Base-by-base conservation (phyloP, 30 jellyfish, hydroid and myxozoan species). In the Hydra vulgaris region DNA sequence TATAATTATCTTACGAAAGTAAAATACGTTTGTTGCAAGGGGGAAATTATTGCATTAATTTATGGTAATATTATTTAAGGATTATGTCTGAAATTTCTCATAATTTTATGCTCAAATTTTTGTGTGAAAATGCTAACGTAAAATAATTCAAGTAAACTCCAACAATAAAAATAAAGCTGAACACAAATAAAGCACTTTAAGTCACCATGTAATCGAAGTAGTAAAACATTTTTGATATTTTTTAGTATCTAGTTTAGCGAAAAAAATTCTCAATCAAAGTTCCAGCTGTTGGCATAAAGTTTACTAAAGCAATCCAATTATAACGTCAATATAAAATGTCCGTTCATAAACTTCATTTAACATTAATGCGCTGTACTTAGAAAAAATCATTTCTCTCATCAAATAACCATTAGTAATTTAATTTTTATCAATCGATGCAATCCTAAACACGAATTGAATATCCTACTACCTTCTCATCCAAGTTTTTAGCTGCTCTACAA, bases 301-400 rank as follows among this genome's bases (percentile, higher is more conserved):
- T 90, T 93, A 87, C 68, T 88, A 87, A 26, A 93, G 82, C 24
- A 93, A 55, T 0, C 99, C 99, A 55, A 88, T 78, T 20, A 93
- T 82, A 68, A 93, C 87, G 66, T 93, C 99, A 55, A 96, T 93
- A 76, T 84, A 74, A 23, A 93, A 24, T 5, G 99, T 86, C 23
- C 99, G 71, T 81, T 93, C 99, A 53, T 93, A 96, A 16, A 89
- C 99, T 55, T 93, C 99, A 79, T 93, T 96, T 55, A 93, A 74
- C 88, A 93, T 81, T 0, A 93, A 69, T 17, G 70, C 89, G 70
- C 99, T 94, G 86, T 94, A 94, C 78, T 84, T 85, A 56, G 95
- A 76, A 17, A 94, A 56, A 17, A 94, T 94, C 99, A 94, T 94
- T 82, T 94, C 97, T 72, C 99, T 82, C 22, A 94, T 82, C 18